Evolutionary conservation across 2,888 invertebrate genomes (phyloP).

Genomic region (Xylophagus ater): DNA sequence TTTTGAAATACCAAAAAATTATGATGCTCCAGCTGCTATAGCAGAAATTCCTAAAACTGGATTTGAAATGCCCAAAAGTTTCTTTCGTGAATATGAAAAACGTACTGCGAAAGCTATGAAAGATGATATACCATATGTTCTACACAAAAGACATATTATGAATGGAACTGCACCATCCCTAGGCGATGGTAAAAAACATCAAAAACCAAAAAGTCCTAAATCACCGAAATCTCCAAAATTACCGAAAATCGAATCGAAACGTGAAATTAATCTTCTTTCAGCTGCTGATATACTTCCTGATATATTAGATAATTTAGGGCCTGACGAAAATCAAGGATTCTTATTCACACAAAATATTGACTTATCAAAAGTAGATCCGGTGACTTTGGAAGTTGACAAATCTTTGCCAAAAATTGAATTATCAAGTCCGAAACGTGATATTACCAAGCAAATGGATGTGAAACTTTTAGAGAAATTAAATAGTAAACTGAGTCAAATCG

Average conservation of each 20-base stretch:
- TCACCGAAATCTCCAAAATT: constrained; percentile 52
- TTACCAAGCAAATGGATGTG: constrained; percentile 57
- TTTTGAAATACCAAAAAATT: constrained; percentile 49
- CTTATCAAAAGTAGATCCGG: constrained; percentile 59
- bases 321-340: constrained; percentile 48
- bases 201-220: constrained; percentile 52
- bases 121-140: constrained; percentile 72
- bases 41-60: constrained; percentile 51
- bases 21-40: constrained; percentile 34
- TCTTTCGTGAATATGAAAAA: constrained; percentile 55
- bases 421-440: constrained; percentile 59
- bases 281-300: constrained; percentile 42
- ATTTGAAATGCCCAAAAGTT: constrained; percentile 61
- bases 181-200: constrained; percentile 37
- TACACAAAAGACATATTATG: constrained; percentile 76
- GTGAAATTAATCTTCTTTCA: constrained; percentile 15
- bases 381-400: constrained; percentile 60
- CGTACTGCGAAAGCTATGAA: constrained; percentile 41
- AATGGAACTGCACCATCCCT: constrained; percentile 65
- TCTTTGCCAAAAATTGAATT: constrained; percentile 46
- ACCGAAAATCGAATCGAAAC: constrained; percentile 39
- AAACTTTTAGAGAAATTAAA: constrained; percentile 55
- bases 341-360: constrained; percentile 65
- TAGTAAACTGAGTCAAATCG: constrained; percentile 62
- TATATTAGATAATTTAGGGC: constrained; percentile 40